Evolutionary conservation across 2,888 invertebrate species (phyloP).

Genomic region (Apocheima hispidaria): DNA sequence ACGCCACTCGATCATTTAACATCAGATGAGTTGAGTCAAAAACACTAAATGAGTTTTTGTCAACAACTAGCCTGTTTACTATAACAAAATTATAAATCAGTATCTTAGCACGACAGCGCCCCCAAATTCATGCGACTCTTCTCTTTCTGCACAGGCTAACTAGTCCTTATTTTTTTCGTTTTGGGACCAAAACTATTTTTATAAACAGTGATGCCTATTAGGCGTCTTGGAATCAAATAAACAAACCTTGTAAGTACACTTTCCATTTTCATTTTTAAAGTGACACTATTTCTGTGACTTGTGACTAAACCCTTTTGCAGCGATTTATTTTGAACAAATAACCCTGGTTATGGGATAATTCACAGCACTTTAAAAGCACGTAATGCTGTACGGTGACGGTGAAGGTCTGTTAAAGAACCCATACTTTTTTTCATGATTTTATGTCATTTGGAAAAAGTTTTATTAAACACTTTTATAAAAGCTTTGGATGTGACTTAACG

Average conservation of each 20-base stretch:
- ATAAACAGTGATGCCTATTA: not conserved
- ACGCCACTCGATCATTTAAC: no score
- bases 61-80: no score
- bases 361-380: constrained; percentile 12
- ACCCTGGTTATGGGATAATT: constrained; percentile 8
- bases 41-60: no score
- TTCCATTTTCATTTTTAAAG: constrained; percentile 14
- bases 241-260: not conserved
- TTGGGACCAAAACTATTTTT: constrained; percentile 5
- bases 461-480: not conserved
- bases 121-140: not conserved
- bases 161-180: not conserved
- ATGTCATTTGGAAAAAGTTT: not conserved
- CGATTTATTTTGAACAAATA: not conserved
- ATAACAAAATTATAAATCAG: no score
- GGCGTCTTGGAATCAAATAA: constrained; percentile 10
- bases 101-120: not conserved
- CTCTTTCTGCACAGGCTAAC: not conserved
- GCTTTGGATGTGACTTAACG: not conserved
- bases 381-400: constrained; percentile 24
- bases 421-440: no score
- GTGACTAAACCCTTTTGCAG: constrained; percentile 21
- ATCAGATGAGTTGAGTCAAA: no score
- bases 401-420: not conserved
- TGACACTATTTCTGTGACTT: constrained; percentile 25